Evolutionary conservation across 1,140 invertebrate species (phyloP), one percentile per base, ranked within the genome.

Genomic region (Hormaphis cornu): DNA sequence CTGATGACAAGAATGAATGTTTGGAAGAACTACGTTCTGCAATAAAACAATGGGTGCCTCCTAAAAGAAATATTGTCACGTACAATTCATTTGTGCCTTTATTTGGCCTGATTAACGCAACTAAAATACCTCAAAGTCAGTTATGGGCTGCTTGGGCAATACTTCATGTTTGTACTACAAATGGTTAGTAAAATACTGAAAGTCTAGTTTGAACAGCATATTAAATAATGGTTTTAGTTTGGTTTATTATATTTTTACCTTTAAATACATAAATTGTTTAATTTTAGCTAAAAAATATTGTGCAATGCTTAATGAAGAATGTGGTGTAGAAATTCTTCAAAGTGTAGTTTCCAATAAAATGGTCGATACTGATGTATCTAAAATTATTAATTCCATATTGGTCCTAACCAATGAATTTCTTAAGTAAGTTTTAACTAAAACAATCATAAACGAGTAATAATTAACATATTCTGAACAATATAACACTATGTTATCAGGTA

Each of bases 141-240:
- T 76, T 91, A 20, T 91, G 89, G 89, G 88, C 89, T 33, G 83
- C 89, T 9, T 91, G 89, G 89, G 89, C 89, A 0, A 87, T 91
- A 73, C 86, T 89, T 76, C 89, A 91, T 77, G 89, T 91, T 40
- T 89, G 87, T 75, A 86, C 85, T 9, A 89, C 88, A 78, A 90
- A 90, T 78, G 83, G 87, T 87, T 79, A 82, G 82, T 40, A 54
- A 0, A 18, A 3, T 22, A 22, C 3, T 54, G 6, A 0, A 0
- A 6, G 0, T 4, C 30, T 35, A 35, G 35, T 30, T 6, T 12
- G 14, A 22, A 22, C 0, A 33, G 18, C 28, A 33, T 30, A 33
- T 30, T 53, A 9, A 0, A 33, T n/a, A n/a, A n/a, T 26, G n/a
- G n/a, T n/a, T n/a, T n/a, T n/a, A n/a, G 2, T 42, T 16, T 42